phyloP scores from a whole-genome alignment of 2,888 invertebrate genomes.

The Spatulosminthurus flaviceps region DNA sequence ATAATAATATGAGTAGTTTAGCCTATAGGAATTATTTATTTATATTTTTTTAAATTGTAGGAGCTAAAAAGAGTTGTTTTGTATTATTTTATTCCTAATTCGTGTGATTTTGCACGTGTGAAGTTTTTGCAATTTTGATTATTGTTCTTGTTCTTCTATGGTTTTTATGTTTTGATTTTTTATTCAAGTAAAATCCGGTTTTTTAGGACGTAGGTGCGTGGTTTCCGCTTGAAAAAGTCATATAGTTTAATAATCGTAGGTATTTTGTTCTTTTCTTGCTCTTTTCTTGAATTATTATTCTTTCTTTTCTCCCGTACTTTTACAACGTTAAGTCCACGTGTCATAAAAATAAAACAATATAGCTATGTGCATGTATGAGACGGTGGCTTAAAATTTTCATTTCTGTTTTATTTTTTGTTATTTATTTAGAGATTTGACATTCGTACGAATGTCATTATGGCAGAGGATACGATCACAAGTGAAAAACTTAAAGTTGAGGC shows the following conservation, averaged over 20 bases:
- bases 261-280: too few relatives aligned
- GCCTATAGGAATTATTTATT: too few relatives aligned
- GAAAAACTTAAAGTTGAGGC: constrained; percentile 32
- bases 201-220: constrained; percentile 32
- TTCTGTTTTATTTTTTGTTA: too few relatives aligned
- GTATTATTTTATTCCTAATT: not conserved
- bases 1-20: not conserved
- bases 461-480: constrained; percentile 41
- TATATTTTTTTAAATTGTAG: not conserved
- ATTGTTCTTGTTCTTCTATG: not conserved
- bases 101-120: constrained; percentile 15
- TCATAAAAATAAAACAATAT: constrained; percentile 39
- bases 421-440: constrained; percentile 19
- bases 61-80: too few relatives aligned
- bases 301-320: not conserved
- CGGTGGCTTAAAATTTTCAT: too few relatives aligned
- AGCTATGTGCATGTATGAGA: constrained; percentile 5
- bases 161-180: too few relatives aligned
- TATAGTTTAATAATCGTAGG: too few relatives aligned
- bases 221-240: constrained; percentile 12
- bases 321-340: constrained; percentile 8
- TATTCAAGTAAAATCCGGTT: not conserved
- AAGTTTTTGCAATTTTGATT: too few relatives aligned
- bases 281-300: too few relatives aligned
- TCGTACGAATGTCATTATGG: constrained; percentile 31